Conservation (phyloP, 2,797 vertebrate species). For the Ptychadena robeensis region DNA sequence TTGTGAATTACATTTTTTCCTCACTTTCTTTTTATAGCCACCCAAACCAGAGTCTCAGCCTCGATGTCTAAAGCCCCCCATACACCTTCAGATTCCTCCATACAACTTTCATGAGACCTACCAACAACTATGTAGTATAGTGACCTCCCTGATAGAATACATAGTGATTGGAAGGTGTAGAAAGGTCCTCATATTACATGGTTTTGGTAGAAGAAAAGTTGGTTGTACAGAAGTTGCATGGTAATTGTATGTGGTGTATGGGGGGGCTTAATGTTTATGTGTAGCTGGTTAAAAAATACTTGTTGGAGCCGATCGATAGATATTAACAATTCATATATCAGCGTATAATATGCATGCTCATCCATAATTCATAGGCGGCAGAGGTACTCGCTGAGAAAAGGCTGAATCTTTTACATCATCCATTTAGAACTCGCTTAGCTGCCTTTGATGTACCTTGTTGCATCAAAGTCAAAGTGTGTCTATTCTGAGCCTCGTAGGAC, state of each 20-base stretch:
- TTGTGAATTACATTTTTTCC: background rate
- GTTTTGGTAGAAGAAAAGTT: no score
- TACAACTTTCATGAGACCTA: no score
- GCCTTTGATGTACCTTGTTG: slow-evolving; percentile 42
- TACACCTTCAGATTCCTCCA: no score
- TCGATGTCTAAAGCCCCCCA: background rate
- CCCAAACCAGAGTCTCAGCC: background rate
- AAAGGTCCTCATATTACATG: no score
- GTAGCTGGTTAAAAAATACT: slow-evolving; percentile 58
- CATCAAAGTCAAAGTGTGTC: slow-evolving; percentile 33
- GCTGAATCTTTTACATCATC: slow-evolving; percentile 38
- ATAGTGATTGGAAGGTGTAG: no score
- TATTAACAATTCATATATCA: slow-evolving; percentile 61
- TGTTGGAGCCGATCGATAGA: slow-evolving; percentile 54
- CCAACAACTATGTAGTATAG: no score
- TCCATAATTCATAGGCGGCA: slow-evolving; percentile 54
- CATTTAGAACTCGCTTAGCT: slow-evolving; percentile 23
- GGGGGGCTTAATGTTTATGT: slow-evolving; percentile 53
- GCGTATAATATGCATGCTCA: slow-evolving; percentile 14
- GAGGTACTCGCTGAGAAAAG: slow-evolving; percentile 32
- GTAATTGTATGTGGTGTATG: no score
- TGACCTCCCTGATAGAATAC: no score
- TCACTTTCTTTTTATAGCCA: background rate
- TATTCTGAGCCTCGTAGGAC: slow-evolving; percentile 3
- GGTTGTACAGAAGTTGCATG: no score